phyloP scores from a whole-genome alignment of 2,888 invertebrate species.

The Acleris emargana region DNA sequence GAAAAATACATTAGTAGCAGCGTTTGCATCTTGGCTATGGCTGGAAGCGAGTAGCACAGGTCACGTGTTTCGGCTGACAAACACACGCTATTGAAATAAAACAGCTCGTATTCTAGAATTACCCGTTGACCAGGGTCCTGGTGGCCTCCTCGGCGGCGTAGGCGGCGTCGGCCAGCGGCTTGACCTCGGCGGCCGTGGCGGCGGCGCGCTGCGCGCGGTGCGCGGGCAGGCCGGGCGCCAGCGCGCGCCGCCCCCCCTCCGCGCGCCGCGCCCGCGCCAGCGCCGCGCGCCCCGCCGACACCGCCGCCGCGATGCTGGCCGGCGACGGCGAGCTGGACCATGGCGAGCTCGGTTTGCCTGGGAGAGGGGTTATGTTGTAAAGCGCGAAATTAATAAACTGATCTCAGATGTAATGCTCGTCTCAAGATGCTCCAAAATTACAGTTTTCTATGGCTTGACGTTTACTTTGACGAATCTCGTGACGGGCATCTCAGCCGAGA shows the following conservation, averaged over 20 bases:
- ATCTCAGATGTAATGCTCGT: too few species aligned
- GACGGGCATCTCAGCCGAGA: too few species aligned
- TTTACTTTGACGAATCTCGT: too few species aligned
- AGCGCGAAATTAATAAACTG: too few species aligned
- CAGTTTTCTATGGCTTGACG: too few species aligned
- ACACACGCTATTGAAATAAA: not conserved
- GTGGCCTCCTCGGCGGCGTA: constrained; percentile 89
- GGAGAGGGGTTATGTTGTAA: not conserved
- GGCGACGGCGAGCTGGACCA: constrained; percentile 61
- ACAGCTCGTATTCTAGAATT: constrained; percentile 45
- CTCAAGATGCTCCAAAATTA: too few species aligned
- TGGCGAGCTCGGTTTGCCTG: constrained; percentile 52
- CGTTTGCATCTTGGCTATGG: too few species aligned
- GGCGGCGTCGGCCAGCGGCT: constrained; percentile 86
- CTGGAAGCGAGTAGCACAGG: too few species aligned
- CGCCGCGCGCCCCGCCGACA: constrained; percentile 82
- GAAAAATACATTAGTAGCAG: too few species aligned
- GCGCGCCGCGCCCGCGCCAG: constrained; percentile 80
- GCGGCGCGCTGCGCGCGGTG: constrained; percentile 88
- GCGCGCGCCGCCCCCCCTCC: constrained; percentile 76
- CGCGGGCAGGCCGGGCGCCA: constrained; percentile 84
- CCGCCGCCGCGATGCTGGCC: constrained; percentile 74
- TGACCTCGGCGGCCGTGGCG: constrained; percentile 84
- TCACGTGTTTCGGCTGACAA: too few species aligned
- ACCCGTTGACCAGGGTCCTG: constrained; percentile 80